Percentiles rank a stretch among this genome's conserved stretches.
Conservation (phyloP, 2,797 vertebrate genomes). For the Mormyrus proboscirostris region DNA sequence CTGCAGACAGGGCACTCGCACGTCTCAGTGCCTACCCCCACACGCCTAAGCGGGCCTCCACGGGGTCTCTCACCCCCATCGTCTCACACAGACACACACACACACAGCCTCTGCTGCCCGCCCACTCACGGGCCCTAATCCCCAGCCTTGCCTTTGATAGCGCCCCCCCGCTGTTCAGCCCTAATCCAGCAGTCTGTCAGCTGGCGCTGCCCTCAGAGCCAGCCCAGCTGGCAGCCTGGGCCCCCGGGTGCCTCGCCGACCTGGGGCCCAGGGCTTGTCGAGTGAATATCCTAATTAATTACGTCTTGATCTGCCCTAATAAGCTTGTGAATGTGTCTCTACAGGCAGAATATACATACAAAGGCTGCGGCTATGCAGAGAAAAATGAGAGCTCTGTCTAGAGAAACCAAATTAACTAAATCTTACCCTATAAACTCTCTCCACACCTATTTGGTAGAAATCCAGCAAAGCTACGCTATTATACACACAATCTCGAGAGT, state of each 20-base stretch:
- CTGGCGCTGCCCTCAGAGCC: constrained; percentile 61
- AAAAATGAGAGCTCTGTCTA: neutral
- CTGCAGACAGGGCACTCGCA: constrained; percentile 59
- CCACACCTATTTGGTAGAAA: neutral
- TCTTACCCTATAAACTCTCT: neutral
- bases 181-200: constrained; percentile 71
- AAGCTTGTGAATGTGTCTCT: neutral
- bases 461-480: neutral
- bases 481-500: neutral
- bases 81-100: constrained; percentile 67
- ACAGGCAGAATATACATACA: neutral
- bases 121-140: constrained; percentile 57
- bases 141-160: constrained; percentile 65
- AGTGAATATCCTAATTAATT: constrained; percentile 60
- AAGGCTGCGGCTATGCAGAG: neutral
- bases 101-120: constrained; percentile 61
- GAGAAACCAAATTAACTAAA: neutral
- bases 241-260: constrained; percentile 43
- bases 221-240: constrained; percentile 65
- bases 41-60: constrained; percentile 55
- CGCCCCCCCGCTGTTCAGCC: constrained; percentile 42
- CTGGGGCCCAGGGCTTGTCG: constrained; percentile 35
- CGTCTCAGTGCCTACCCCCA: constrained; percentile 70
- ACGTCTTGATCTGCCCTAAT: constrained; percentile 42
- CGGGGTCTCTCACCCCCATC: constrained; percentile 52